Percentiles rank a stretch among this genome's conserved stretches.
Evolutionary conservation across 92 coral and sea anemone species (phyloP).

Genomic region (Porites lobata): DNA sequence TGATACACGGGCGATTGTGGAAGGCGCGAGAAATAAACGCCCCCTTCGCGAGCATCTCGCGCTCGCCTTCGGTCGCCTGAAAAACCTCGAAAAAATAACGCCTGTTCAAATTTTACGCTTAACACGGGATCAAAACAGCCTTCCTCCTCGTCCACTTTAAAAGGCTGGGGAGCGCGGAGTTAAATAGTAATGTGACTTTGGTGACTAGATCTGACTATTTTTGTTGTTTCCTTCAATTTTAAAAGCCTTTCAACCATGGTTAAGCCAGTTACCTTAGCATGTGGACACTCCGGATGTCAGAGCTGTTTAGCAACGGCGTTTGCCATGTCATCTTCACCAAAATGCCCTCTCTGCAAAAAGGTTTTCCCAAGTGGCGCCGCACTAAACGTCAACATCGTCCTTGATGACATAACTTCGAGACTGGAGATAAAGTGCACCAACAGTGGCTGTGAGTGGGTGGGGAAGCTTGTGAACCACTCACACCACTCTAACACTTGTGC

Average conservation of each 20-base stretch:
- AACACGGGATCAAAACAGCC: no score
- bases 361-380: neutral
- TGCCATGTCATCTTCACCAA: neutral
- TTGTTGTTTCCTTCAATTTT: neutral
- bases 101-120: no score
- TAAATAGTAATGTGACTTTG: neutral
- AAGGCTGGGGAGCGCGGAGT: neutral
- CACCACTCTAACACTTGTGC: neutral
- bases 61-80: no score
- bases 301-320: neutral
- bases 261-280: constrained; percentile 1
- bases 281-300: constrained; percentile 8
- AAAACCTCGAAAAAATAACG: no score
- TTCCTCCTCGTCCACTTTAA: no score
- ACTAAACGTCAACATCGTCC: neutral
- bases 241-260: neutral
- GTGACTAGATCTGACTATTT: neutral
- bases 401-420: neutral
- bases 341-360: neutral
- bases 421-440: neutral
- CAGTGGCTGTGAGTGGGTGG: constrained; percentile 9
- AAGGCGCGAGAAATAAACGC: no score
- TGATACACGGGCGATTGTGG: no score
- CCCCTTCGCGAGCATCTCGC: no score
- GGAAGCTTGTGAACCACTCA: neutral